These are phyloP conservation scores for Phocides pigmalion DNA, from an alignment of 1,140 invertebrate genomes.

Conservation along the genomic window DNA sequence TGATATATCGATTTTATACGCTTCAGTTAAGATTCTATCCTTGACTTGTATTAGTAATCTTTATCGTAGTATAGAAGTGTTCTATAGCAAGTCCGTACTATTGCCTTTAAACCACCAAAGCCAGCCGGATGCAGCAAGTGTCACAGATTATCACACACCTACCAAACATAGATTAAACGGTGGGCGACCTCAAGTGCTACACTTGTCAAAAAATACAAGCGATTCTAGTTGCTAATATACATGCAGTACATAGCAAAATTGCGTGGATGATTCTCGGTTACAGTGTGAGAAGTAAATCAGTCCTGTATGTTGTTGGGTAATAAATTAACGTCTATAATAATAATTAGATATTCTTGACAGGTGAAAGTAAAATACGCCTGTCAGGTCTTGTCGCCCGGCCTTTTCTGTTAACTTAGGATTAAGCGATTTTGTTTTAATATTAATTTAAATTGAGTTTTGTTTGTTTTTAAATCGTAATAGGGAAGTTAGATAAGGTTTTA, in stretches of 20 bases:
- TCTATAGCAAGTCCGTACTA: neutral
- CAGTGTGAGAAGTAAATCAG: slow-evolving; percentile 25
- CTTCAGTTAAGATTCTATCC: no score
- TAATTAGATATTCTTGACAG: slow-evolving; percentile 59
- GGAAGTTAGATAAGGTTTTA: neutral
- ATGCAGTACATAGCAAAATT: slow-evolving; percentile 16
- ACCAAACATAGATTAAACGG: slow-evolving; percentile 36
- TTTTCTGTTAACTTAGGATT: slow-evolving; percentile 22
- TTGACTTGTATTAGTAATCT: no score
- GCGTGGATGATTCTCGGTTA: neutral
- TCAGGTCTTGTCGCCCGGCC: slow-evolving; percentile 38
- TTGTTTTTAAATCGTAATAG: neutral
- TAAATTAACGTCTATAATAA: slow-evolving; percentile 35
- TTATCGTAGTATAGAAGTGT: neutral
- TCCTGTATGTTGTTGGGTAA: slow-evolving; percentile 35
- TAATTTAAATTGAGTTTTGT: slow-evolving; percentile 4
- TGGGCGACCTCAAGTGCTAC: slow-evolving; percentile 23
- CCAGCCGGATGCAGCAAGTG: slow-evolving; percentile 54
- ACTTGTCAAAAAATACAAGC: slow-evolving; percentile 11
- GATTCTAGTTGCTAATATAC: slow-evolving; percentile 20
- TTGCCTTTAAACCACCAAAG: neutral
- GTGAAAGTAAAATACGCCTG: slow-evolving; percentile 59
- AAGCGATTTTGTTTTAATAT: slow-evolving; percentile 19
- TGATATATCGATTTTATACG: no score
- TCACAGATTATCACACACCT: slow-evolving; percentile 57